Evolutionary conservation across 2,797 vertebrate species (phyloP).

Genomic region (Simalia tracyae): DNA sequence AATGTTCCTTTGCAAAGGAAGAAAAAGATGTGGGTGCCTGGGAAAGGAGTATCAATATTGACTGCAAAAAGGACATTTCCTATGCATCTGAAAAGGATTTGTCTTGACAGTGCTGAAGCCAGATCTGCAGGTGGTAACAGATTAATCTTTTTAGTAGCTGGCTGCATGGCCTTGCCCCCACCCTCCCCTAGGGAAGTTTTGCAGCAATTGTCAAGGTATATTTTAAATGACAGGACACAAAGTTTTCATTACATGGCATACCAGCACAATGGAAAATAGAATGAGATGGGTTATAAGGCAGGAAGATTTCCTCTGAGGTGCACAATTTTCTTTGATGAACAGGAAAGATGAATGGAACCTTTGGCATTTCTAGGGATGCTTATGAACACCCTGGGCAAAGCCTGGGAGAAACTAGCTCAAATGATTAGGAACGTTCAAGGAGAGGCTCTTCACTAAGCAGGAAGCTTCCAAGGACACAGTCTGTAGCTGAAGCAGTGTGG

Average conservation of each 20-base stretch:
- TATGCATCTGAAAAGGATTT: slow-evolving; percentile 12
- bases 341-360: slow-evolving; percentile 1
- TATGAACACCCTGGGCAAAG: not conserved
- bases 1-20: not conserved
- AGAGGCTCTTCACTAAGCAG: not conserved
- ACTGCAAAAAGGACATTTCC: not conserved
- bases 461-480: not conserved
- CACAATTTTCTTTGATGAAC: not conserved
- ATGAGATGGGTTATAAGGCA: slow-evolving; percentile 31
- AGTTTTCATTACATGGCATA: slow-evolving; percentile 47
- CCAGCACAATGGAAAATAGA: not conserved
- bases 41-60: not conserved
- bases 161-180: not conserved
- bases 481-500: not conserved
- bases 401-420: not conserved
- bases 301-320: slow-evolving; percentile 26
- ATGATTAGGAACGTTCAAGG: not conserved
- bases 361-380: not conserved
- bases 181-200: slow-evolving; percentile 33
- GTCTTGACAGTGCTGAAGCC: not conserved
- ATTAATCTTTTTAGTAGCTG: slow-evolving; percentile 20
- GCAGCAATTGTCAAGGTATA: slow-evolving; percentile 46
- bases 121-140: not conserved
- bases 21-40: not conserved
- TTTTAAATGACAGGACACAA: slow-evolving; percentile 44